Evolutionary conservation across 2,113 vertebrate species (phyloP).

Genomic region (Coptodon bakossiorum): DNA sequence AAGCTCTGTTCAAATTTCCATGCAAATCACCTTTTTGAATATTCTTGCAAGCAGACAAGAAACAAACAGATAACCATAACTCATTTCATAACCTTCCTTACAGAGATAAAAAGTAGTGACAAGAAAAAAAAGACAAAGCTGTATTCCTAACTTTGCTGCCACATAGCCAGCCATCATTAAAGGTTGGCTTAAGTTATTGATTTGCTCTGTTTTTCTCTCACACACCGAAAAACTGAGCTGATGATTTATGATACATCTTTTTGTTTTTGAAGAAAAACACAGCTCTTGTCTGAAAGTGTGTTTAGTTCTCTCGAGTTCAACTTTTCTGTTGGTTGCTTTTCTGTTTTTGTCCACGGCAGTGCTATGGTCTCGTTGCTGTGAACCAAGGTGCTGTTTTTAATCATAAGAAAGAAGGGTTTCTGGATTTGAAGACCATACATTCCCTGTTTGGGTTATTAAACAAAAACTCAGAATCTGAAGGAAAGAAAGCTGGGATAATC

Average conservation of each 20-base stretch:
- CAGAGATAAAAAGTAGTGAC: background rate
- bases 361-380: background rate
- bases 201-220: background rate
- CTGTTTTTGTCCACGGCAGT: background rate
- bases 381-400: background rate
- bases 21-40: background rate
- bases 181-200: background rate
- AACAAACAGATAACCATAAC: background rate
- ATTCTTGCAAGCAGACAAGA: background rate
- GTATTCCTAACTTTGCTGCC: background rate
- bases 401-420: background rate
- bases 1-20: background rate
- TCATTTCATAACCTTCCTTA: background rate
- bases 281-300: background rate
- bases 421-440: background rate
- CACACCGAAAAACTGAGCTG: background rate
- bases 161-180: background rate
- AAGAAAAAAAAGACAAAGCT: background rate
- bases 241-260: background rate
- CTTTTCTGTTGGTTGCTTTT: background rate
- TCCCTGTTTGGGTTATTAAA: background rate
- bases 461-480: background rate
- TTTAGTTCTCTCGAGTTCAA: background rate
- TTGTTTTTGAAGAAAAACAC: background rate
- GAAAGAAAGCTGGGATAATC: background rate